Conservation (phyloP, 64 coral and sea anemone species). For the Montipora capricornis region DNA sequence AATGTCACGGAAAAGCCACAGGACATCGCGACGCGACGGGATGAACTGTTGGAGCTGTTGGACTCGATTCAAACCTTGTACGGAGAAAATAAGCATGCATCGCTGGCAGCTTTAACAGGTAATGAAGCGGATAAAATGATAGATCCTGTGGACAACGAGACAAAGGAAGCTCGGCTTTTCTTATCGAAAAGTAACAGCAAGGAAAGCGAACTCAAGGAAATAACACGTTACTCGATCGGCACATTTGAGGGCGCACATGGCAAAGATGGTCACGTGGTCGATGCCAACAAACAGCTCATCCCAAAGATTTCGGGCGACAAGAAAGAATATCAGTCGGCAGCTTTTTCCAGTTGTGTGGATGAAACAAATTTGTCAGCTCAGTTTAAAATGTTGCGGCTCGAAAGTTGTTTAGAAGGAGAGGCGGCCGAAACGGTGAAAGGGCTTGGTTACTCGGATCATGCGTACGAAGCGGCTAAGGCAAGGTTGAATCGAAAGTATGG, state of each 20-base stretch:
- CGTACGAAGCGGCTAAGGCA: conserved; percentile 62
- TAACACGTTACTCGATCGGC: neutral
- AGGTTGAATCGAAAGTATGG: conserved; percentile 58
- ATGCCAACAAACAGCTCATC: conserved; percentile 47
- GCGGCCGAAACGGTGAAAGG: conserved; percentile 58
- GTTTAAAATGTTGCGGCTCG: conserved; percentile 72
- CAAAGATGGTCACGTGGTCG: neutral
- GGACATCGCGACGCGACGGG: neutral
- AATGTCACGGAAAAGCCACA: too few species aligned
- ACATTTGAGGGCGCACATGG: neutral
- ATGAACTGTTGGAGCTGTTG: neutral
- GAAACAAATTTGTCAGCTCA: conserved; percentile 48
- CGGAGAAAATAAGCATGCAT: too few species aligned
- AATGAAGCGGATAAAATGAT: conserved; percentile 51
- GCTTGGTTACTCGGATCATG: conserved; percentile 36
- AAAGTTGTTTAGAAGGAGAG: conserved; percentile 60
- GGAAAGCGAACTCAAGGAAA: too few species aligned
- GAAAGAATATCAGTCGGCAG: conserved; percentile 53
- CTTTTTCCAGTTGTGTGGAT: conserved; percentile 63
- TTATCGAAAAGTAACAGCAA: too few species aligned
- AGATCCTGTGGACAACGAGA: too few species aligned
- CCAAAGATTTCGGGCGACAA: conserved; percentile 62
- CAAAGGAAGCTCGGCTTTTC: too few species aligned
- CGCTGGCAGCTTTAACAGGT: neutral
- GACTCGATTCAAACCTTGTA: too few species aligned